Evolutionary conservation across 2,888 invertebrate genomes (phyloP).

Genomic region (Dusona sp.): DNA sequence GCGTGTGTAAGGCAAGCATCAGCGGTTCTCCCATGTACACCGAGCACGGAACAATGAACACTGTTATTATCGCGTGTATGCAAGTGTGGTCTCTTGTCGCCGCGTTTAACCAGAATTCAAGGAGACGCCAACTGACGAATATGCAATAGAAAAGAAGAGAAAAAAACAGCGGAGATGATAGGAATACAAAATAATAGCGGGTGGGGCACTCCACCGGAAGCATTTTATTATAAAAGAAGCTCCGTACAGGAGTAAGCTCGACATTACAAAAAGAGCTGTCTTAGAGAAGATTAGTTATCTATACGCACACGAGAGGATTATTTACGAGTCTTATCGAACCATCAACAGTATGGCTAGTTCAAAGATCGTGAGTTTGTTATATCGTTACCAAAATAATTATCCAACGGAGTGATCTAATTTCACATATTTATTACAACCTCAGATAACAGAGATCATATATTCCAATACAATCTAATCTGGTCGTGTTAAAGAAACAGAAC

Average conservation of each 20-base stretch:
- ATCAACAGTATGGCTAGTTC: slow-evolving; percentile 76
- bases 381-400: neutral
- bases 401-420: neutral
- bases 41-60: slow-evolving; percentile 65
- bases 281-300: slow-evolving; percentile 44
- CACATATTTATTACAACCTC: no score
- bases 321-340: slow-evolving; percentile 46
- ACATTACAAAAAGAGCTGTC: slow-evolving; percentile 56
- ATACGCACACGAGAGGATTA: slow-evolving; percentile 31
- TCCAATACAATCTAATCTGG: neutral
- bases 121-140: slow-evolving; percentile 51
- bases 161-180: slow-evolving; percentile 42
- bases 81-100: slow-evolving; percentile 53
- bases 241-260: slow-evolving; percentile 46
- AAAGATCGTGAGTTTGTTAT: slow-evolving; percentile 76
- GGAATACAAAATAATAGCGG: slow-evolving; percentile 44
- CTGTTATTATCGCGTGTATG: slow-evolving; percentile 71
- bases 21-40: slow-evolving; percentile 4
- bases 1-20: slow-evolving; percentile 48
- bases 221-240: slow-evolving; percentile 77
- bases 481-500: neutral
- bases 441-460: neutral
- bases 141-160: slow-evolving; percentile 42
- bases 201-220: slow-evolving; percentile 69
- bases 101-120: slow-evolving; percentile 50